Base-by-base conservation (phyloP, 2,888 invertebrate genomes). In the Drosophila recens region DNA sequence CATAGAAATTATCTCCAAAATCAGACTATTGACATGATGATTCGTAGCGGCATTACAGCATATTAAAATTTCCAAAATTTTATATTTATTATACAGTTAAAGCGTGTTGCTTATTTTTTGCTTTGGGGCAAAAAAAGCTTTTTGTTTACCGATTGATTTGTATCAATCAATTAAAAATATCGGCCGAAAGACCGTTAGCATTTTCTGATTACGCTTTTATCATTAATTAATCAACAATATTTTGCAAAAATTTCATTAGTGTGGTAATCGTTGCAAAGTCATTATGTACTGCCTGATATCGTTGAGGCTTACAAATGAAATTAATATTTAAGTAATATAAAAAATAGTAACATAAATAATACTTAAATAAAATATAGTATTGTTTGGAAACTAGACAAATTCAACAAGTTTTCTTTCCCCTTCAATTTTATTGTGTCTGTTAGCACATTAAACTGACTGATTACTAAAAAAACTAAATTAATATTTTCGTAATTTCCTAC, bases 121-220 rank as follows among this genome's bases (percentile, higher is more conserved):
- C 84, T 67, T 57, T 48, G 64, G 77, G 80, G 72, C 69, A 52
- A 40, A 72, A 72, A 81, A 72, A 62, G 67, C 66, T 67, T 15
- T 42, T 58, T 34, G 36, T 54, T 42, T 66, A 34, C 34, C 63
- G 52, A 67, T 70, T 69, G 68, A 71, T 80, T 83, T 65, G 17
- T 69, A 68, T 69, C 78, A 63, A 86, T 83, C 84, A 83, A 86
- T 86, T 81, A 72, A 59, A 72, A 51, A 63, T 67, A 62, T 66
- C 52, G 46, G 30, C 23, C 36, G 38, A 40, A 63, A 67, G 72
- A 70, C 82, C 87, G 84, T 79, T 87, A 72, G 79, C 76, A 70
- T 52, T 81, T 84, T 81, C 79, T 81, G 79, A 84, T 87, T 74
- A 79, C 66, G 49, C 51, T 79, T 67, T 78, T 78, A 70, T 74